Percentiles rank a stretch among this genome's conserved stretches.
phyloP scores from a whole-genome alignment of 2,888 invertebrate species.

The Drosophila algonquin region DNA sequence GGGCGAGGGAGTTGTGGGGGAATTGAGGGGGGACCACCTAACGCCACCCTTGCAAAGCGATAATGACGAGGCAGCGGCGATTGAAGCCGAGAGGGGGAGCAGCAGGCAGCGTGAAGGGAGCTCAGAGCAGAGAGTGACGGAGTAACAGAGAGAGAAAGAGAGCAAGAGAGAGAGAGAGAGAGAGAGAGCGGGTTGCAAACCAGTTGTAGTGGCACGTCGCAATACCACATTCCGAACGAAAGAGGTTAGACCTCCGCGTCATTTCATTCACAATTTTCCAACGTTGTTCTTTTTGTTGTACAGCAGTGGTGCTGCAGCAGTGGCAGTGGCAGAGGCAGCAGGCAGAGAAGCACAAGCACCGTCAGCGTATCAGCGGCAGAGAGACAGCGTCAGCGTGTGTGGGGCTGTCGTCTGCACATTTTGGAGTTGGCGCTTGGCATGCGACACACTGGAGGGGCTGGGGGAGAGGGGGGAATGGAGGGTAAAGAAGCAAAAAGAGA shows the following conservation, averaged over 20 bases:
- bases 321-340: background rate
- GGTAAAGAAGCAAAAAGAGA: background rate
- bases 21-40: slow-evolving; percentile 52
- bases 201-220: slow-evolving; percentile 79
- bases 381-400: slow-evolving; percentile 24
- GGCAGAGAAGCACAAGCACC: background rate
- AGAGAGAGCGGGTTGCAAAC: slow-evolving; percentile 55
- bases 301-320: slow-evolving; percentile 19
- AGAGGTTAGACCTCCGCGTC: slow-evolving; percentile 80
- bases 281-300: slow-evolving; percentile 44
- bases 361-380: background rate
- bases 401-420: slow-evolving; percentile 53
- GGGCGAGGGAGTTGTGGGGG: slow-evolving; percentile 15
- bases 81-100: slow-evolving; percentile 14
- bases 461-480: background rate
- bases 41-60: slow-evolving; percentile 73
- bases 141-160: slow-evolving; percentile 27
- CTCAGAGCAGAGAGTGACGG: slow-evolving; percentile 23
- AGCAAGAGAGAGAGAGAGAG: slow-evolving; percentile 19
- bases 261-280: slow-evolving; percentile 83
- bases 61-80: slow-evolving; percentile 58
- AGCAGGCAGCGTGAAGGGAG: background rate
- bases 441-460: slow-evolving; percentile 47
- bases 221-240: slow-evolving; percentile 80
- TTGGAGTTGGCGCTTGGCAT: slow-evolving; percentile 65